A percentile compares a stretch with the other conserved stretches of the same genome.
phyloP scores from a whole-genome alignment of 1,140 invertebrate genomes.

The Oncopeltus fasciatus region DNA sequence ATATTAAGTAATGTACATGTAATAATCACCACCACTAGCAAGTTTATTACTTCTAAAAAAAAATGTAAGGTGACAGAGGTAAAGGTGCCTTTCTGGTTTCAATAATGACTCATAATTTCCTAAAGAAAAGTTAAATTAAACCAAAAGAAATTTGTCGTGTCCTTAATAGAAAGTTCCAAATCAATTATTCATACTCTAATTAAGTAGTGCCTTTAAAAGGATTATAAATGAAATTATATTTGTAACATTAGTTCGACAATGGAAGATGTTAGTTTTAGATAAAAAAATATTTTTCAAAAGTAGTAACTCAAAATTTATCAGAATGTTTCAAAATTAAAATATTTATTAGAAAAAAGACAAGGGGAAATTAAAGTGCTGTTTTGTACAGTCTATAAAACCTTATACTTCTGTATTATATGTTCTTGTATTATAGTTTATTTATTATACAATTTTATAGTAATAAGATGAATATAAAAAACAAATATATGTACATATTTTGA shows the following conservation, averaged over 20 bases:
- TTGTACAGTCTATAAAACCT: neutral
- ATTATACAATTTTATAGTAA: neutral
- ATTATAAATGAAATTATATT: conserved; percentile 6
- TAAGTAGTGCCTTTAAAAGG: conserved; percentile 10
- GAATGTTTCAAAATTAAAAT: neutral
- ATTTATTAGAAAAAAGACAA: neutral
- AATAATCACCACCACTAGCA: too few species aligned
- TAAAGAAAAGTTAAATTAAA: neutral
- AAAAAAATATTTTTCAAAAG: neutral
- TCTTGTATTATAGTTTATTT: conserved; percentile 4
- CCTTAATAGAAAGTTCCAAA: conserved; percentile 4
- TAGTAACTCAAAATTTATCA: neutral
- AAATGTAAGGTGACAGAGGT: conserved; percentile 1
- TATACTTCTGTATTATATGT: conserved; percentile 1
- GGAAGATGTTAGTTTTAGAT: neutral
- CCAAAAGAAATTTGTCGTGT: neutral
- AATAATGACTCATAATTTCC: conserved; percentile 3
- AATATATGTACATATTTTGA: neutral
- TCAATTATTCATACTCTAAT: conserved; percentile 2
- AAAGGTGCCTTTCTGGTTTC: conserved; percentile 4
- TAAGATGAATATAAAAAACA: neutral
- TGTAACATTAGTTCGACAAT: neutral
- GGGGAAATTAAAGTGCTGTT: too few species aligned
- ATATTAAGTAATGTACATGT: too few species aligned
- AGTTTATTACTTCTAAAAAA: too few species aligned